Evolutionary conservation across 2,113 vertebrate genomes (phyloP).

Genomic region (Ictidomys tridecemlineatus): DNA sequence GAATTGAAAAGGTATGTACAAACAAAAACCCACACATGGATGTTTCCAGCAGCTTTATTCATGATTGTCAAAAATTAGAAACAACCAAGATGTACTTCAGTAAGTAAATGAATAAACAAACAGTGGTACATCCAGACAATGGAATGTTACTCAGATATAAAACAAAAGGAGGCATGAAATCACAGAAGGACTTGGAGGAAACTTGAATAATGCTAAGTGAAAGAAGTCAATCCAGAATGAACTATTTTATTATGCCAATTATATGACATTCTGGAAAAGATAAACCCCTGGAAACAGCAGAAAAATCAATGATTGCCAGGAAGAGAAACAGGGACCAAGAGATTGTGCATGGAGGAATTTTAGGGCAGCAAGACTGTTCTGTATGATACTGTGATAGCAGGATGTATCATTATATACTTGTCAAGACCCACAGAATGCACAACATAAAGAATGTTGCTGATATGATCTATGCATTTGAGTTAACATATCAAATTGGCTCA

Average conservation of each 20-base stretch:
- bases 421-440: background rate
- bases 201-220: background rate
- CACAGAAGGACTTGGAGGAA: background rate
- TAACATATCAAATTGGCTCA: background rate
- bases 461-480: background rate
- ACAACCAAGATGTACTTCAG: background rate
- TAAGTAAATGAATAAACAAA: background rate
- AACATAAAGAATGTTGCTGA: background rate
- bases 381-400: background rate
- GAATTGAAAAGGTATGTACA: background rate
- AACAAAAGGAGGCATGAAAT: background rate
- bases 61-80: background rate
- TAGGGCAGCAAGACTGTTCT: background rate
- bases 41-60: background rate
- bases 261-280: background rate
- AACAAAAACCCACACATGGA: background rate
- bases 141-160: background rate
- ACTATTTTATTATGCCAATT: background rate
- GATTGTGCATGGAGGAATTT: background rate
- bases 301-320: background rate
- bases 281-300: background rate
- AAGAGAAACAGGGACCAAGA: background rate
- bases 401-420: background rate
- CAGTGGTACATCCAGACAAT: background rate
- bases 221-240: background rate